Conservation (phyloP, 2,797 vertebrate genomes). For the Tiaroga cobitis region DNA sequence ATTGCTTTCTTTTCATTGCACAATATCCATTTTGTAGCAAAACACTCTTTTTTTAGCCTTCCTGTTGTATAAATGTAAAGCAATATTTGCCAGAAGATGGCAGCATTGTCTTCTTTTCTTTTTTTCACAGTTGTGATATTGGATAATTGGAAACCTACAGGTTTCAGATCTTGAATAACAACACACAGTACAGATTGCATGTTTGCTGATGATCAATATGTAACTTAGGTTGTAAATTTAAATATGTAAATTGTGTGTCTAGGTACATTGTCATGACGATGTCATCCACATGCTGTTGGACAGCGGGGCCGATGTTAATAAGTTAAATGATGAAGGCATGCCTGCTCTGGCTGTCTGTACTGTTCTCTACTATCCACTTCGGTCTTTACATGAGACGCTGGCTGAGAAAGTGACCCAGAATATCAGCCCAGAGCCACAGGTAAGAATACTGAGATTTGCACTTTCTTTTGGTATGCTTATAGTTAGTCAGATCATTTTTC, state of each 20-base stretch:
- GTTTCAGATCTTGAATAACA: not conserved
- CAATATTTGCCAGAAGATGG: slow-evolving; percentile 52
- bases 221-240: slow-evolving; percentile 5
- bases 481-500: not conserved
- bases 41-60: not conserved
- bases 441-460: slow-evolving; percentile 35
- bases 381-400: slow-evolving; percentile 70
- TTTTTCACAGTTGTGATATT: not conserved
- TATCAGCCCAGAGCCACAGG: slow-evolving; percentile 48
- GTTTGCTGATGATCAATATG: not conserved
- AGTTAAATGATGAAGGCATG: slow-evolving; percentile 81
- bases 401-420: slow-evolving; percentile 63
- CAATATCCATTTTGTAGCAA: not conserved
- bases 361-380: slow-evolving; percentile 81
- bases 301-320: slow-evolving; percentile 84
- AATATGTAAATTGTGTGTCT: slow-evolving; percentile 10
- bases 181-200: not conserved
- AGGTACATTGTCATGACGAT: slow-evolving; percentile 79
- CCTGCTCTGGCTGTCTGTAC: slow-evolving; percentile 81
- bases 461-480: not conserved
- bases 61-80: not conserved
- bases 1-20: not conserved
- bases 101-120: slow-evolving; percentile 19
- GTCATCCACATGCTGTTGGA: slow-evolving; percentile 85
- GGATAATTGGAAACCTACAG: not conserved